Base-by-base conservation (phyloP, 2,113 vertebrate species). In the Nettapus auritus region DNA sequence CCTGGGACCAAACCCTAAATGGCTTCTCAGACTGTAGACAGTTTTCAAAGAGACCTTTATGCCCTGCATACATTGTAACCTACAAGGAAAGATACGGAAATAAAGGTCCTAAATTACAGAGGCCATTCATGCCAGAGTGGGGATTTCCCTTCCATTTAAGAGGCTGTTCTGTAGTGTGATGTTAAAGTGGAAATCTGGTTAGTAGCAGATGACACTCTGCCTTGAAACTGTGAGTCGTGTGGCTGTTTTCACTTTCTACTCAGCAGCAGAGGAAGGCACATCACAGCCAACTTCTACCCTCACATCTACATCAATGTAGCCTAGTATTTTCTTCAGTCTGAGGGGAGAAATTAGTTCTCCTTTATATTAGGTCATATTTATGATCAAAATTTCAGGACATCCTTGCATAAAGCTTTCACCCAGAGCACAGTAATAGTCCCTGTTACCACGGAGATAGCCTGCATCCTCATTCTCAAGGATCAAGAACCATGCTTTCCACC, bases 161-260 rank as follows among this genome's bases (percentile, higher is more conserved):
- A 92, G n/a, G 29, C 23, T 70, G 13, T 28, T 92, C 91, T 50
- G 76, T 42, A 15, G 56, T 78, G 18, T 71, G 66, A 62, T 91
- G 76, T 82, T 81, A 34, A 19, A 94, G 52, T 52, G 38, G 42
- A 89, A 55, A 60, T 68, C 42, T 88, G 34, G 38, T 75, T 71
- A 67, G 76, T 6, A 64, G 76, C 56, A 91, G 52, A 86, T 34
- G 52, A 90, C 64, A 63, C 11, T 88, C 67, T 96, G 77, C 85
- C 53, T 36, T 64, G n/a, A 90, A 91, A 81, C 83, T 71, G 70
- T 88, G 88, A 95, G 19, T 90, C 85, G 71, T 60, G 55, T 62
- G 68, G 26, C 68, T 78, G 40, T 25, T 90, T 57, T 78, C 16
- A 60, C 48, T 96, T 91, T 82, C 57, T 81, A 53, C 28, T 90